Conservation (phyloP, 2,113 vertebrate species). For the Tor tambroides region DNA sequence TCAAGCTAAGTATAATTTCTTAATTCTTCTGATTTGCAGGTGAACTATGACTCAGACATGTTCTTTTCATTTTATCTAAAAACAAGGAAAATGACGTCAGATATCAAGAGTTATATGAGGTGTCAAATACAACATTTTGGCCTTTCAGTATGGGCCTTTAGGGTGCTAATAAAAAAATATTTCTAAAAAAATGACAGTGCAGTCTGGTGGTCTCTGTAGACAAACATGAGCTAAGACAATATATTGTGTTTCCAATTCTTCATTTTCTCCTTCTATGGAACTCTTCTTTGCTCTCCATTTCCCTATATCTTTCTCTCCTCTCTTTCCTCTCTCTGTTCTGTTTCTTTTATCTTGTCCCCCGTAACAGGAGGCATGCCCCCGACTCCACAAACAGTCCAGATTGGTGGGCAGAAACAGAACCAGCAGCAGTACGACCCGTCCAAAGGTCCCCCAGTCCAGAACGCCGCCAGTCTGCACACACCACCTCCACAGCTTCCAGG, state of each 20-base stretch:
- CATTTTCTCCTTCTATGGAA: slow-evolving; percentile 9
- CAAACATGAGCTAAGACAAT: neutral
- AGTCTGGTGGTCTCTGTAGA: neutral
- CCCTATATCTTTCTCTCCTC: slow-evolving; percentile 54
- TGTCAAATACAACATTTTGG: neutral
- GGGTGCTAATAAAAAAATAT: neutral
- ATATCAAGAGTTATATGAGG: neutral
- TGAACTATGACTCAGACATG: neutral
- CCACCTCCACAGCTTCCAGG: slow-evolving; percentile 84
- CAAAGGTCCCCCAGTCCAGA: slow-evolving; percentile 89
- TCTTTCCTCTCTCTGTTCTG: neutral
- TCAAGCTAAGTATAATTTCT: neutral
- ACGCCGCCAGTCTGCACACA: slow-evolving; percentile 81
- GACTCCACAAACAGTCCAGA: slow-evolving; percentile 78
- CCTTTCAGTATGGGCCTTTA: neutral
- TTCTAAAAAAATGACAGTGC: neutral
- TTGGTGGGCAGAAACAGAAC: slow-evolving; percentile 82
- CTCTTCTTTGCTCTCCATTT: slow-evolving; percentile 52
- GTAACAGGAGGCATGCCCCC: slow-evolving; percentile 82
- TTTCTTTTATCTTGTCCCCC: neutral
- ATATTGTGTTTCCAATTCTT: slow-evolving; percentile 27
- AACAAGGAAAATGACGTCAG: neutral
- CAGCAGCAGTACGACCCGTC: slow-evolving; percentile 88
- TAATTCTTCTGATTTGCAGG: neutral
- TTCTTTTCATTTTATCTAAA: neutral